Conservation (phyloP, 2,113 vertebrate genomes). For the Pelecanus crispus region DNA sequence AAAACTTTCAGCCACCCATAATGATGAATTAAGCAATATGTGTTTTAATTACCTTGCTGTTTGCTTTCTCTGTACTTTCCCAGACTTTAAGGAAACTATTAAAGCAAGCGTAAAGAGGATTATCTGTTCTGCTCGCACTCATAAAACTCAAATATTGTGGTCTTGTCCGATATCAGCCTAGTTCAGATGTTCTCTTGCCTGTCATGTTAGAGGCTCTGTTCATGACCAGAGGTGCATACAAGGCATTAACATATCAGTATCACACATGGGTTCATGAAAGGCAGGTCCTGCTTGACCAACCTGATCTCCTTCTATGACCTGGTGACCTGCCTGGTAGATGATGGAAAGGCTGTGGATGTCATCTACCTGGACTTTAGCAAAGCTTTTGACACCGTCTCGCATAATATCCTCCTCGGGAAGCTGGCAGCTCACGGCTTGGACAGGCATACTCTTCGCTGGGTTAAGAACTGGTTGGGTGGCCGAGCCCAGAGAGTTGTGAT, state of each 20-base stretch:
- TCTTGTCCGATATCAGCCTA: neutral
- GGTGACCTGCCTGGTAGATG: no score
- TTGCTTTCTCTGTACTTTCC: constrained; percentile 4
- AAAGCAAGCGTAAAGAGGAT: neutral
- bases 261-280: no score
- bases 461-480: no score
- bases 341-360: no score
- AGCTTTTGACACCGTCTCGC: no score
- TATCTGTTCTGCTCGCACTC: neutral
- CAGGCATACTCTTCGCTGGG: no score
- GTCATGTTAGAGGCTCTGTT: neutral
- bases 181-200: constrained; percentile 2
- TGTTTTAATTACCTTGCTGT: constrained; percentile 29
- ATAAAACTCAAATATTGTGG: neutral
- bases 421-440: no score
- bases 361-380: no score
- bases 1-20: neutral
- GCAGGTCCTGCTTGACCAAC: no score
- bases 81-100: constrained; percentile 12
- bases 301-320: no score
- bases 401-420: no score
- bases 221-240: neutral
- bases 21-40: neutral
- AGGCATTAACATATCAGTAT: neutral
- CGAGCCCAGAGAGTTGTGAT: no score